Base-by-base conservation (phyloP, 2,797 vertebrate species). In the Takifugu rubripes region DNA sequence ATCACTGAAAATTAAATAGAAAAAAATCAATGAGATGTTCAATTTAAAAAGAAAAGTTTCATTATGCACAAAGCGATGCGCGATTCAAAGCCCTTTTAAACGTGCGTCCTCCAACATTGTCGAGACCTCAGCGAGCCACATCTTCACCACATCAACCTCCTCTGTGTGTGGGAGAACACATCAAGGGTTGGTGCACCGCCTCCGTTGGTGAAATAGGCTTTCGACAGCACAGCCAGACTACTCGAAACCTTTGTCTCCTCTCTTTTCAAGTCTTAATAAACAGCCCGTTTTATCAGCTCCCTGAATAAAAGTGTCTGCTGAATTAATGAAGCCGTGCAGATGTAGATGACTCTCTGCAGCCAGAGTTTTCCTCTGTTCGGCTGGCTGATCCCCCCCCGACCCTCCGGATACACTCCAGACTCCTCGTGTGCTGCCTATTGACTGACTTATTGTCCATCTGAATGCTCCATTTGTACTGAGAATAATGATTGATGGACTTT, bases 401-500 rank as follows among this genome's bases (percentile, higher is more conserved):
- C 36, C 11, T 72, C 85, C 86, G 85, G 88, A 90, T 85, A 68
- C 83, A 83, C 83, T 82, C 73, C 75, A 88, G 87, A 88, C 86
- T 87, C 82, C 82, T 88, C 77, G 50, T 85, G 82, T 81, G 79
- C 78, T 79, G 78, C 83, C 87, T 67, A 84, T 89, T 89, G 82
- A 88, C 70, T 76, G 79, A 79, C 84, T 81, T 84, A 86, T 74
- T 90, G 85, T 90, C 62, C 68, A 68, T 82, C 64, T 89, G 75
- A 89, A 88, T 82, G 82, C 80, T 73, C 77, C 79, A 64, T 88
- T 87, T 89, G 81, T 87, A 78, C 79, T 78, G 74, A 78, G 66
- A 74, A 84, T 85, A 87, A 85, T 89, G 85, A 87, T 82, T 85
- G 87, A 90, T 89, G 81, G 85, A 87, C 84, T 83, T 78, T 71